Evolutionary conservation across 2,797 vertebrate genomes (phyloP).

Genomic region (Salmo trutta): DNA sequence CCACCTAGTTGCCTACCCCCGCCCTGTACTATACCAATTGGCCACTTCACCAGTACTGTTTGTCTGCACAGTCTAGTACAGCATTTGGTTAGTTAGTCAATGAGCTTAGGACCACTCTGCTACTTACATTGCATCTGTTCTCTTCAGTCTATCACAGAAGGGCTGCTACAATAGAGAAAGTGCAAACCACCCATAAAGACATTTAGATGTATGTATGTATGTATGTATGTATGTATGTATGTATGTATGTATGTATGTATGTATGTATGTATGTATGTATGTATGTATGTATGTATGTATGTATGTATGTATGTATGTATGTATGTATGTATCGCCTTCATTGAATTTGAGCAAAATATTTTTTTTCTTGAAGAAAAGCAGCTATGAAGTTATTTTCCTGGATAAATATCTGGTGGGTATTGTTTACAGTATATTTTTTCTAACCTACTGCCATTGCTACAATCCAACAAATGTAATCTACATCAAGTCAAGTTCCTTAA

Average conservation of each 20-base stretch:
- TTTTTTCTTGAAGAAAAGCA: not conserved
- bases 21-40: not conserved
- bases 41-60: not conserved
- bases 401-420: not conserved
- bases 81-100: too few relatives aligned
- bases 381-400: not conserved
- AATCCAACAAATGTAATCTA: not conserved
- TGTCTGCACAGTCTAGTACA: not conserved
- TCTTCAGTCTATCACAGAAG: slow-evolving; percentile 12
- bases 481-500: not conserved
- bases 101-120: too few relatives aligned
- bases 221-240: not conserved
- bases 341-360: slow-evolving; percentile 8
- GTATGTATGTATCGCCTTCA: not conserved
- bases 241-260: not conserved
- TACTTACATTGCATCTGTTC: not conserved
- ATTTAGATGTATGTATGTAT: slow-evolving; percentile 1
- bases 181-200: not conserved
- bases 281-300: not conserved
- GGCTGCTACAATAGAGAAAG: not conserved
- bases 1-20: too few relatives aligned
- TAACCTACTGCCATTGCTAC: not conserved
- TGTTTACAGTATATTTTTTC: slow-evolving; percentile 11
- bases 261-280: not conserved
- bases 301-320: not conserved